Conservation (phyloP, 2,113 vertebrate species). For the Ctenomys sociabilis region DNA sequence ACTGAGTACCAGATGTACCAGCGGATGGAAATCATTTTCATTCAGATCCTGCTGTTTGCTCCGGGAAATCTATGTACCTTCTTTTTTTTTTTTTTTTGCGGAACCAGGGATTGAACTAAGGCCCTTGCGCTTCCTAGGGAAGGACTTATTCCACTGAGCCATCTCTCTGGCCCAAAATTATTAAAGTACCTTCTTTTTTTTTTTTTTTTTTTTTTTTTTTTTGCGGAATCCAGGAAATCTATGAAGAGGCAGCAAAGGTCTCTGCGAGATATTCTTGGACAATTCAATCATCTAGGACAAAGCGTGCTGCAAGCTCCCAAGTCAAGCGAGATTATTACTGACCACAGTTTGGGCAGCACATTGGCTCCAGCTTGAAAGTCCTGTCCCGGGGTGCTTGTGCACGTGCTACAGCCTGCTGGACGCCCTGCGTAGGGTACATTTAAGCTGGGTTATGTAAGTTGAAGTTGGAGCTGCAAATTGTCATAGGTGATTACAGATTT, state of each 20-base stretch:
- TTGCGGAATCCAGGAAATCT: slow-evolving; percentile 14
- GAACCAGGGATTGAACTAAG: no score
- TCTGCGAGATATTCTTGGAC: neutral
- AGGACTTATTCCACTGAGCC: no score
- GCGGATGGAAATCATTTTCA: neutral
- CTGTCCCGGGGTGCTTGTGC: slow-evolving; percentile 4
- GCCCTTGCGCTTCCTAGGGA: no score
- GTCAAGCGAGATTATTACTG: slow-evolving; percentile 18
- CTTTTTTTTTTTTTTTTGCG: no score
- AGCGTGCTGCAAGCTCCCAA: slow-evolving; percentile 26
- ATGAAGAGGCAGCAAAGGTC: slow-evolving; percentile 22
- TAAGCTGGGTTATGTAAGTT: neutral
- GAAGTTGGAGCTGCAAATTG: neutral
- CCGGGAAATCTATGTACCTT: slow-evolving; percentile 9
- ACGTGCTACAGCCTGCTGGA: neutral
- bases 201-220: no score
- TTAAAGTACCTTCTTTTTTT: no score
- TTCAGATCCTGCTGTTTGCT: neutral
- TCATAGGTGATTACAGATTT: slow-evolving; percentile 42
- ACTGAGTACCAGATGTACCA: neutral
- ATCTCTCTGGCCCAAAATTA: no score
- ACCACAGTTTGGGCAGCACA: neutral
- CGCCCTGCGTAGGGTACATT: neutral
- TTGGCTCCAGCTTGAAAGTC: neutral
- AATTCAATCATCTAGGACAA: slow-evolving; percentile 4